phyloP scores from a whole-genome alignment of 2,888 invertebrate species.

The Liodrosophila aerea region DNA sequence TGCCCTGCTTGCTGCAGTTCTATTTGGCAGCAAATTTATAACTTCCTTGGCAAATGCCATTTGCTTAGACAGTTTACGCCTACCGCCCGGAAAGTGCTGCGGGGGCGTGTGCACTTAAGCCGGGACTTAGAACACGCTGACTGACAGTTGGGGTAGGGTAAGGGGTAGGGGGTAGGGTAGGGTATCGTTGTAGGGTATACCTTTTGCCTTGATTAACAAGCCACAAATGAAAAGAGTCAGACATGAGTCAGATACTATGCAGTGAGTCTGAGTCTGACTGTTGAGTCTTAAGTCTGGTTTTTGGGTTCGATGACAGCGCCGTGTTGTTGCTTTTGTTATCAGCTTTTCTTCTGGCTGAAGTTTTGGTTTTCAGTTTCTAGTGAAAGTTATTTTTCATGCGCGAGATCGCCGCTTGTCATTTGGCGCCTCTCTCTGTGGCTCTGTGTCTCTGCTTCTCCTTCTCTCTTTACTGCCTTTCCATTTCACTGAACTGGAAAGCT shows the following conservation, averaged over 20 bases:
- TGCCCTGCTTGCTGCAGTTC: constrained; percentile 52
- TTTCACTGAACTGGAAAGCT: constrained; percentile 60
- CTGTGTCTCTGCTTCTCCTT: no score
- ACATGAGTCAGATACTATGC: constrained; percentile 38
- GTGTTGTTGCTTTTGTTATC: constrained; percentile 43
- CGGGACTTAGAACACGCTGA: constrained; percentile 60
- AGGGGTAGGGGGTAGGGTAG: not conserved
- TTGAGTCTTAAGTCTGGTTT: not conserved
- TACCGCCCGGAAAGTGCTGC: constrained; percentile 49
- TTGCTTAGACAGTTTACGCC: constrained; percentile 76
- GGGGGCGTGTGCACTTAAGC: constrained; percentile 63
- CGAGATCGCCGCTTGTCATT: constrained; percentile 61
- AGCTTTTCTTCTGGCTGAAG: constrained; percentile 34
- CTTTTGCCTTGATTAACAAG: constrained; percentile 19
- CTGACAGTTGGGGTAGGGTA: constrained; percentile 32
- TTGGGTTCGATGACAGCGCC: constrained; percentile 15
- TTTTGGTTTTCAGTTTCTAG: constrained; percentile 65
- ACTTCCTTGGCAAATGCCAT: constrained; percentile 76
- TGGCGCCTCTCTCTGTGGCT: no score
- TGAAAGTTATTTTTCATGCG: constrained; percentile 68
- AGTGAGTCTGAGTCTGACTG: constrained; percentile 9
- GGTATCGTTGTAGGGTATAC: no score
- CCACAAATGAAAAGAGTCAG: not conserved
- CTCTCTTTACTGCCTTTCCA: constrained; percentile 58
- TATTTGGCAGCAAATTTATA: constrained; percentile 75